These are phyloP conservation scores for Amphiprion clarkii DNA, from an alignment of 2,797 vertebrate genomes.

Conservation along the genomic window DNA sequence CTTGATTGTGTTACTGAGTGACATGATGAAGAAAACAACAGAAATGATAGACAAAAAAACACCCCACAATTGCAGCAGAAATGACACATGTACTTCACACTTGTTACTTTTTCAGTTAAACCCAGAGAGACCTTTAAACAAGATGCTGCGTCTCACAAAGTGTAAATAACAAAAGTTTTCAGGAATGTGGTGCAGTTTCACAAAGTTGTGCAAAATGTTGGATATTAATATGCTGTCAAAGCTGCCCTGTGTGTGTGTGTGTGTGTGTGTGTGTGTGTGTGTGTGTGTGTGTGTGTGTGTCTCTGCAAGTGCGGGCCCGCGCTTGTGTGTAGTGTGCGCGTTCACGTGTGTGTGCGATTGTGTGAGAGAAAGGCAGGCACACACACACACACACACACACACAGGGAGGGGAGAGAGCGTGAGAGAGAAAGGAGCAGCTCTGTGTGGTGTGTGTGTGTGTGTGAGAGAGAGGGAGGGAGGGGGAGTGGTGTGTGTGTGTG, in stretches of 20 bases:
- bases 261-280: slow-evolving; percentile 25
- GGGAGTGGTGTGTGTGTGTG: slow-evolving; percentile 31
- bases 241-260: slow-evolving; percentile 22
- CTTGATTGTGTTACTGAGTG: slow-evolving; percentile 16
- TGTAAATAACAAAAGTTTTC: slow-evolving; percentile 59
- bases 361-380: slow-evolving; percentile 43
- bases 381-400: slow-evolving; percentile 32
- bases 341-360: slow-evolving; percentile 65
- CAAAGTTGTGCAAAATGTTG: slow-evolving; percentile 56
- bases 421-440: slow-evolving; percentile 75
- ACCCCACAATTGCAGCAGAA: neutral
- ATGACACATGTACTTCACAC: slow-evolving; percentile 7
- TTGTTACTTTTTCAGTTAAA: slow-evolving; percentile 39
- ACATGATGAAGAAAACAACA: neutral
- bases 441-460: slow-evolving; percentile 32
- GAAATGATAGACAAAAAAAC: no score
- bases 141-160: neutral
- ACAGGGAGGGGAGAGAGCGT: slow-evolving; percentile 65
- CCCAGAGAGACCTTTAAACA: neutral
- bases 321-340: slow-evolving; percentile 41
- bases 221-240: slow-evolving; percentile 46
- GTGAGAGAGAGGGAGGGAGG: neutral
- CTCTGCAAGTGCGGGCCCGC: slow-evolving; percentile 40
- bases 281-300: slow-evolving; percentile 17
- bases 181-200: slow-evolving; percentile 11